A percentile compares a stretch with the other conserved stretches of the same genome.
Conservation (phyloP, 2,113 vertebrate genomes). For the Tetraodon nigroviridis region DNA sequence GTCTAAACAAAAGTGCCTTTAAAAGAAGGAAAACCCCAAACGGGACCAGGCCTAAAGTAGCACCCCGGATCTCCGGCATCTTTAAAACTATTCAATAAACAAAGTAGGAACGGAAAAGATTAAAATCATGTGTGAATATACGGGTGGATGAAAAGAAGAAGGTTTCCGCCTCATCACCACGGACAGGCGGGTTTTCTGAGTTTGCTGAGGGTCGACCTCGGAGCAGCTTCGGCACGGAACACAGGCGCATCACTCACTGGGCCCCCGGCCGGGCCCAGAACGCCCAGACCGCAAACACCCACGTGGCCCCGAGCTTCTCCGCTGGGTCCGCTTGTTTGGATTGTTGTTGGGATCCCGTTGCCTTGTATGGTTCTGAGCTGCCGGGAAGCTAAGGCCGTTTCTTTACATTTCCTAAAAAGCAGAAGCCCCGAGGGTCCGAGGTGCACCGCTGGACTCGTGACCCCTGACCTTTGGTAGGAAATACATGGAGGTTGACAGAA, state of each 20-base stretch:
- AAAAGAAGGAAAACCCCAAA: too few relatives aligned
- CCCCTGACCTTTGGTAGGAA: too few relatives aligned
- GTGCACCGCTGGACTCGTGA: not conserved
- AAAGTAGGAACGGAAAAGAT: too few relatives aligned
- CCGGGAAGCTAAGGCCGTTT: constrained; percentile 4
- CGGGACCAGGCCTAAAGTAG: too few relatives aligned
- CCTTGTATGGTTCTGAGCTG: constrained; percentile 57
- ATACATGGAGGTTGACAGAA: too few relatives aligned
- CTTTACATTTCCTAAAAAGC: constrained; percentile 31
- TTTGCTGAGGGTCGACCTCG: constrained; percentile 14
- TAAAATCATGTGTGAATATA: too few relatives aligned
- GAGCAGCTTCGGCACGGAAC: constrained; percentile 31
- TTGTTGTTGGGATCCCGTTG: constrained; percentile 15
- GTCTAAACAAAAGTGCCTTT: too few relatives aligned
- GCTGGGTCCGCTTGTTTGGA: constrained; percentile 40
- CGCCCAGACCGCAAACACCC: constrained; percentile 19
- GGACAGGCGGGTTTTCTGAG: not conserved
- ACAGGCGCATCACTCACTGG: constrained; percentile 53
- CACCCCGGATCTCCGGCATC: too few relatives aligned
- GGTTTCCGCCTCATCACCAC: not conserved
- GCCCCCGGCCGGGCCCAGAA: constrained; percentile 37
- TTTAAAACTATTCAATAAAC: too few relatives aligned
- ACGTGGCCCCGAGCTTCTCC: constrained; percentile 15
- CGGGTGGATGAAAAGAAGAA: too few relatives aligned
- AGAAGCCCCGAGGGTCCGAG: not conserved